Evolutionary conservation across 2,888 invertebrate genomes (phyloP), one percentile per base, ranked within the genome.

Genomic region (Atethmia centrago): DNA sequence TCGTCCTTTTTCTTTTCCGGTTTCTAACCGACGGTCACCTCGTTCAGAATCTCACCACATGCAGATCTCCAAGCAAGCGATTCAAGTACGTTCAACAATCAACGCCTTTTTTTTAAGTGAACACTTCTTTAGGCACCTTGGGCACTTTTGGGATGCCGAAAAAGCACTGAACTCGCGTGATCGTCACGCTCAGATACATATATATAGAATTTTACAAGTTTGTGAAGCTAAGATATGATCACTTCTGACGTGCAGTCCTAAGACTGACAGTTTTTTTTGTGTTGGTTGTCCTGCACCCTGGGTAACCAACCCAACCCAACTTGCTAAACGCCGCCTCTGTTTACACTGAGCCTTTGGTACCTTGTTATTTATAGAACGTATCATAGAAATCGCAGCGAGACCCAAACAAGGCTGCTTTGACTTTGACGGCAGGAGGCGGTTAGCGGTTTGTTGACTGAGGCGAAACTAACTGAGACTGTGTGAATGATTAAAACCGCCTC

Each of bases 401-500:
- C 19, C 31, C 36, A 62, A 53, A 68, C 64, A 62, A 53, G 58
- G 40, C 42, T 51, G 67, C 78, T 66, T 65, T 65, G 42, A 67
- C 64, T 67, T 63, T 74, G 65, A 63, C 58, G 65, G n/a, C 25
- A 68, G 53, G 31, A 58, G 61, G 61, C 49, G 53, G 71, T 65
- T 66, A 69, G 68, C 73, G 68, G 69, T 83, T 45, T 67, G 74
- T 74, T 75, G 64, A 69, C 76, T 67, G 62, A 36, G 58, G 61
- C 53, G 65, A 67, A 74, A 70, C 69, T 66, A 74, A 68, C 65
- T 72, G 65, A 75, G 63, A 70, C 58, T 76, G 56, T 65, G 79
- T 66, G 68, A 82, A 82, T 82, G 65, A 73, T 74, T 84, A 73
- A 82, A 82, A 69, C 72, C 62, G 40, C 71, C 59, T 64, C 36